These are phyloP conservation scores for Ceratina calcarata DNA, from an alignment of 1,140 invertebrate species.

Conservation along the genomic window DNA sequence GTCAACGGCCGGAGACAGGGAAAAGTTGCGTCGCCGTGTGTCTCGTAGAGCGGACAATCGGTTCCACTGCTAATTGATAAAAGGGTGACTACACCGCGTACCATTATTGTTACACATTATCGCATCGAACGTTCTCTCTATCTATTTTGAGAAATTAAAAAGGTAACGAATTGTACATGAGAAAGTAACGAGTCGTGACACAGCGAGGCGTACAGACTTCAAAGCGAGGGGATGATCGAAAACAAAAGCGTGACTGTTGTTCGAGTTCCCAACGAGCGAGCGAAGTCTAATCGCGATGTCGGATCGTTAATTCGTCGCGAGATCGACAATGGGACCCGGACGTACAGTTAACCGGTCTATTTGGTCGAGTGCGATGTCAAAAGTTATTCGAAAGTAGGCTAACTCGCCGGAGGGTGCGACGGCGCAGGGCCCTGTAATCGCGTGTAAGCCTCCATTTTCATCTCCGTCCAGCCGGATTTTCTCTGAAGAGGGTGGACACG, in stretches of 20 bases:
- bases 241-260: neutral
- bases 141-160: no score
- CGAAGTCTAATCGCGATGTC: neutral
- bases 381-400: conserved; percentile 62
- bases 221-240: neutral
- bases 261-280: neutral
- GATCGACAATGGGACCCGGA: conserved; percentile 3
- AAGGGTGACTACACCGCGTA: neutral
- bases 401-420: conserved; percentile 52
- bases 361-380: conserved; percentile 48
- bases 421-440: conserved; percentile 51
- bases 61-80: neutral
- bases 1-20: neutral
- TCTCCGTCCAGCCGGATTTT: conserved; percentile 49
- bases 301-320: conserved; percentile 26
- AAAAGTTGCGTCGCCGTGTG: neutral
- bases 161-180: no score
- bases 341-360: conserved; percentile 35
- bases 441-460: conserved; percentile 59
- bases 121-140: no score
- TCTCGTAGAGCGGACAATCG: conserved; percentile 10
- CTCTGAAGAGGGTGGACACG: conserved; percentile 27
- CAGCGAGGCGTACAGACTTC: conserved; percentile 21
- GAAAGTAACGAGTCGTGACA: neutral
- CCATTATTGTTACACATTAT: neutral